phyloP scores from a whole-genome alignment of 2,888 invertebrate species.

The Syrista parreyssii region DNA sequence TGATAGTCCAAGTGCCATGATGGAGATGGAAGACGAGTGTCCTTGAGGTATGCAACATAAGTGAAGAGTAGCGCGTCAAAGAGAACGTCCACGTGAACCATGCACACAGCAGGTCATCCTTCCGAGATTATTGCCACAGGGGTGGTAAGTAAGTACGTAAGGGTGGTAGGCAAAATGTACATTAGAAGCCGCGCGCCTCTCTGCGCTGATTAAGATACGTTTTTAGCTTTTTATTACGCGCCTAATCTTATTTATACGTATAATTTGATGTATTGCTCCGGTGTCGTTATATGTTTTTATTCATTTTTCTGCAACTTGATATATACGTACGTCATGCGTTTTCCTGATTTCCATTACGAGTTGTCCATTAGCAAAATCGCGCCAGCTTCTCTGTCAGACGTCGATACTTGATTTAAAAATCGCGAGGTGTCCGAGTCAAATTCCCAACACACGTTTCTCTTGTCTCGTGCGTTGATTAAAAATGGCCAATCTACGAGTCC shows the following conservation, averaged over 20 bases:
- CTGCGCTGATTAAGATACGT: background rate
- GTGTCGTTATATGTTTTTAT: background rate
- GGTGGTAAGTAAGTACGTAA: background rate
- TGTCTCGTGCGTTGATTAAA: background rate
- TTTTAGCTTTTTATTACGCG: background rate
- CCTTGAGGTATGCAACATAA: conserved; percentile 1
- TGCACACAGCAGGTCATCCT: conserved; percentile 2
- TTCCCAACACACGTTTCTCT: background rate
- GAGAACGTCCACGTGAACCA: conserved; percentile 4
- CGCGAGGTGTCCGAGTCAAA: background rate
- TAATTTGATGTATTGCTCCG: no score
- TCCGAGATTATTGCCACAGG: conserved; percentile 3
- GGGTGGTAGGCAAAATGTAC: background rate
- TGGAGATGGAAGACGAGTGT: conserved; percentile 6
- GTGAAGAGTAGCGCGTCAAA: conserved; percentile 4
- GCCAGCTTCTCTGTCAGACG: background rate
- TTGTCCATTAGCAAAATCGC: background rate
- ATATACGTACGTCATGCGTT: no score
- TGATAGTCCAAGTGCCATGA: background rate
- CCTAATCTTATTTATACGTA: no score
- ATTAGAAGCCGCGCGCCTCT: background rate
- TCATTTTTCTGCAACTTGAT: background rate
- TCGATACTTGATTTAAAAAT: background rate
- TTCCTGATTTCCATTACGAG: background rate
- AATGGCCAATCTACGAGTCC: background rate